Base-by-base conservation (phyloP, 1,140 invertebrate species). In the Drosophila lowei region DNA sequence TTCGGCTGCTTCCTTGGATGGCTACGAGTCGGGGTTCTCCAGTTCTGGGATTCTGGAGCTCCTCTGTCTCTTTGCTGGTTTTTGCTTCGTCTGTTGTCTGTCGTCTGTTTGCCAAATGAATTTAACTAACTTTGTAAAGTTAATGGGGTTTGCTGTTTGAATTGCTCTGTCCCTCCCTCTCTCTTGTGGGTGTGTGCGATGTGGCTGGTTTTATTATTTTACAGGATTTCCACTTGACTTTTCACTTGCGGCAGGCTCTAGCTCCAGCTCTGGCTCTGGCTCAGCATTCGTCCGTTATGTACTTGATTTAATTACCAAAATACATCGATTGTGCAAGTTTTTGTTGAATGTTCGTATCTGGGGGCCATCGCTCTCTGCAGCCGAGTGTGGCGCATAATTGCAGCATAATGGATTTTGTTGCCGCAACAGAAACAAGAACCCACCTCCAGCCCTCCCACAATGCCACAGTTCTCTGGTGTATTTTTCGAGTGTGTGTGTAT, bases 51-150 rank as follows among this genome's bases (percentile, higher is more conserved):
- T 25, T 25, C 23, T 25, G 4, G 4, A 25, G 23, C 23, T 25
- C 23, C 42, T 53, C 57, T 71, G 64, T 81, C 74, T 83, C 70
- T 56, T 63, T 50, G 58, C 61, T 67, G 60, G 47, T 55, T 73
- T 73, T 76, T 80, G 34, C 11, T 3, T 38, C 34, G 11, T 13
- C 34, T 59, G 77, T 65, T 60, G 60, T 63, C 75, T 60, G 61
- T 62, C 74, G 72, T 86, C 75, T 88, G 84, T 88, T 89, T 88
- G 84, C 84, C 75, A 88, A 88, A 89, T 89, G 83, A 88, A 89
- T 88, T 88, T 88, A 88, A 88, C 83, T 89, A 88, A 88, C 84
- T 88, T 88, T 89, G 79, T 88, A 89, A 89, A 88, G 84, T 88
- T 88, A 88, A 88, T 88, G 78, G 83, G 79, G 83, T 88, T 88